Conservation (phyloP, 2,888 invertebrate genomes). For the Tipula vernalis region DNA sequence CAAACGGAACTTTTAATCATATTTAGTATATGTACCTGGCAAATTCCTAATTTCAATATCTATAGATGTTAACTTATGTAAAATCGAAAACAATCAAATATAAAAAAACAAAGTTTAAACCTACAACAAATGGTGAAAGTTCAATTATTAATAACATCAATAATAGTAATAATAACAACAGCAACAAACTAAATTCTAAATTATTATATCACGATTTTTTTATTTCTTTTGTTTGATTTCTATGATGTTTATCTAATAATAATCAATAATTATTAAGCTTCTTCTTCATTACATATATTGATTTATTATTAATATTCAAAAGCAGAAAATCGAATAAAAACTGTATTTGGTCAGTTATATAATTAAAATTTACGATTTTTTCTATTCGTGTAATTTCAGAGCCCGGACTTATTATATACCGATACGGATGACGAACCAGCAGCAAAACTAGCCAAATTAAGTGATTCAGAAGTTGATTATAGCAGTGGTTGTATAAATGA, state of each 20-base stretch:
- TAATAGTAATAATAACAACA: background rate
- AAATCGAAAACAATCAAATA: background rate
- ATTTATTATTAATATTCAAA: background rate
- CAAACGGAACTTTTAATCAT: too few species aligned
- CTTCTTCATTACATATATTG: background rate
- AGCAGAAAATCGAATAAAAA: background rate
- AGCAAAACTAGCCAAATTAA: constrained; percentile 57
- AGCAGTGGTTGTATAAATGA: background rate
- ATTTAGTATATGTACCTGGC: too few species aligned
- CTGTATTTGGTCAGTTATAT: background rate
- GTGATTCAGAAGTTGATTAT: constrained; percentile 22
- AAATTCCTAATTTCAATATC: background rate
- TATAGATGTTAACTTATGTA: background rate
- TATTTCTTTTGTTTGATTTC: constrained; percentile 6
- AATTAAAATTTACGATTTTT: background rate
- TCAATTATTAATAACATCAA: background rate
- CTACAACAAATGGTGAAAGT: constrained; percentile 7
- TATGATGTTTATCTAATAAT: background rate
- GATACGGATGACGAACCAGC: constrained; percentile 68
- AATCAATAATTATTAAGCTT: background rate
- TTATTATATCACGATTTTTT: constrained; percentile 8
- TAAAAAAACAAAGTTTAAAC: background rate
- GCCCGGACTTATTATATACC: constrained; percentile 28
- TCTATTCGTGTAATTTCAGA: constrained; percentile 16
- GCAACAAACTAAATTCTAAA: constrained; percentile 6